Evolutionary conservation across 2,888 invertebrate genomes (phyloP), one percentile per base, ranked within the genome.

Genomic region (Prosapia bicincta): DNA sequence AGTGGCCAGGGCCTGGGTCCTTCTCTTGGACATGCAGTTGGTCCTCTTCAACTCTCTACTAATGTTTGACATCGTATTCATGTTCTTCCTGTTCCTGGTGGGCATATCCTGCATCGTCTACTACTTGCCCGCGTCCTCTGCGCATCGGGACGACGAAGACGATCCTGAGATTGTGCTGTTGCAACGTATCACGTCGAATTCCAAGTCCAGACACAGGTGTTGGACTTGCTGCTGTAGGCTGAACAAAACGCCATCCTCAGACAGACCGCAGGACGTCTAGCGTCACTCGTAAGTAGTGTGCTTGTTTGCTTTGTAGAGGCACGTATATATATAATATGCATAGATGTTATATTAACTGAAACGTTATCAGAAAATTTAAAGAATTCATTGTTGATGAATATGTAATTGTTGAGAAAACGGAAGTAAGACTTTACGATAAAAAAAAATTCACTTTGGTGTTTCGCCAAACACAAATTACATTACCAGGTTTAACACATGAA

Each of bases 41-140:
- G 90, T 93, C 90, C 92, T 92, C 89, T 89, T 93, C 87, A 93
- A 93, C 88, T 93, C 93, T 84, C 89, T 94, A 86, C 90, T 93
- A 88, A 93, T 93, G 93, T 94, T 94, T 89, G 93, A 94, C 88
- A 90, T 93, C 86, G 93, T 93, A 86, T 94, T 94, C 88, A 89
- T 93, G 87, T 93, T 93, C 87, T 93, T 94, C 88, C 88, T 94
- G 85, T 93, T 94, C 87, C 90, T 94, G 85, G 91, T 93, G 83
- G 93, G 92, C 81, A 92, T 94, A 82, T 93, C 93, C 80, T 93
- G 93, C 84, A 88, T 93, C 82, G 92, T 93, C 85, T 93, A 93
- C 86, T 94, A 93, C 85, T 89, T 93, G 86, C 93, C 93, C 54
- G 90, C 91, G 82, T 71, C 78, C 24, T 84, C 86, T 83, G 84